Base-by-base conservation (phyloP, 2,113 vertebrate genomes). In the Cynopterus brachyotis region DNA sequence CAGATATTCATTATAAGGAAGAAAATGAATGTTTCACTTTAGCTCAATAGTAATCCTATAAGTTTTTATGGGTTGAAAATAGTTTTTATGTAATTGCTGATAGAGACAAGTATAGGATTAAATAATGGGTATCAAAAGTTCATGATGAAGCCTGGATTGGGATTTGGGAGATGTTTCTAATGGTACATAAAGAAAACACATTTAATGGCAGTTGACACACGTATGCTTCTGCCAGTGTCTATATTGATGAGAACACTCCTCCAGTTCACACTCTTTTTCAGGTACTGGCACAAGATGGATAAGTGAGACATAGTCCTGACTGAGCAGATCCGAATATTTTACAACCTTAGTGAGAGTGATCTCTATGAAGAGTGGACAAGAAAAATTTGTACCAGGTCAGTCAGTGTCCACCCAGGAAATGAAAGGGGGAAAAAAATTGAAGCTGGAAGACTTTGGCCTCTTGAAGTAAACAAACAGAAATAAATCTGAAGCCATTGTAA, bases 201-300 rank as follows among this genome's bases (percentile, higher is more conserved):
- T 30, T 62, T 50, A 8, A 45, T 47, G 11, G 4, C 7, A 59
- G 6, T 0, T 17, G 37, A 86, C 2, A 0, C 0, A 0, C 13
- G n/a, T 20, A 9, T 3, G 55, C 17, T 57, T 89, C 22, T 40
- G 35, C 1, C 24, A 16, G 0, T 60, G 55, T 2, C n/a, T 45
- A 0, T 62, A 22, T 8, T 40, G 16, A n/a, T 45, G 4, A 3
- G 20, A 15, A 66, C 1, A 0, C 7, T 47, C 0, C 2, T 55
- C 5, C 3, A 35, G 0, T 37, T 11, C 28, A 28, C 6, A 30
- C 22, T 73, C 26, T 9, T 42, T 75, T 57, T 57, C 37, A 85
- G 50, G 16, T 57, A n/a, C 26, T 89, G 11, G 83, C 32, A 47
- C 6, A 35, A 28, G 32, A 20, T 12, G 7, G 32, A 5, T 17